phyloP scores from a whole-genome alignment of 35 echinoderm and acorn worm genomes.

The Amphiura filiformis region DNA sequence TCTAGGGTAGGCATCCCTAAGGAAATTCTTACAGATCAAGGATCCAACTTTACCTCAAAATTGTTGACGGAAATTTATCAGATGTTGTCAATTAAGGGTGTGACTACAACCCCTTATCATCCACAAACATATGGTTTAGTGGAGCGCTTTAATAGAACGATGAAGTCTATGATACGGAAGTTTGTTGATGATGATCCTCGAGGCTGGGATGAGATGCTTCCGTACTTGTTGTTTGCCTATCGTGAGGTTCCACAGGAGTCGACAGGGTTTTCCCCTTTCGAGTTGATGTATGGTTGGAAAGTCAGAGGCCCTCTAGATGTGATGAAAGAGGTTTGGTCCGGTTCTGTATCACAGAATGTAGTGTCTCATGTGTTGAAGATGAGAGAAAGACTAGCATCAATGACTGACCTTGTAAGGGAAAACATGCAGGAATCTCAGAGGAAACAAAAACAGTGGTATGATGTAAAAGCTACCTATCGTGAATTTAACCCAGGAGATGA shows the following conservation, averaged over 20 bases:
- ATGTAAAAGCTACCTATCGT: neutral
- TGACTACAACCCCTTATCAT: constrained; percentile 70
- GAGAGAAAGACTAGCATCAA: neutral
- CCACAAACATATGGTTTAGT: constrained; percentile 47
- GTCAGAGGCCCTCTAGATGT: constrained; percentile 57
- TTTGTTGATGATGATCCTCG: constrained; percentile 46
- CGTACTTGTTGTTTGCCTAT: constrained; percentile 31
- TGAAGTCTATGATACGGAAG: constrained; percentile 69
- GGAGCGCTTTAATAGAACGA: too few species aligned
- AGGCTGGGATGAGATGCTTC: constrained; percentile 58
- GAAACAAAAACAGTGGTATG: constrained; percentile 12
- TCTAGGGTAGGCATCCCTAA: constrained; percentile 57
- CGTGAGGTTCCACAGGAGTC: constrained; percentile 14
- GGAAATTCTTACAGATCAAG: constrained; percentile 75
- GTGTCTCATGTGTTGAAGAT: constrained; percentile 21
- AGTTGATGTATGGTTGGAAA: constrained; percentile 57
- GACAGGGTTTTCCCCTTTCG: constrained; percentile 59
- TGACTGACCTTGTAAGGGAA: constrained; percentile 28
- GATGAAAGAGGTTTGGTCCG: constrained; percentile 68
- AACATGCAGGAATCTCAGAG: neutral
- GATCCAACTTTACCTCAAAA: constrained; percentile 49
- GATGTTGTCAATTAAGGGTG: constrained; percentile 46
- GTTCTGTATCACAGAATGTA: constrained; percentile 11
- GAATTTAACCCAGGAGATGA: constrained; percentile 30
- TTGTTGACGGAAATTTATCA: constrained; percentile 65